Evolutionary conservation across 2,797 vertebrate genomes (phyloP), one percentile per base, ranked within the genome.

Genomic region (Clarias platycephalus): DNA sequence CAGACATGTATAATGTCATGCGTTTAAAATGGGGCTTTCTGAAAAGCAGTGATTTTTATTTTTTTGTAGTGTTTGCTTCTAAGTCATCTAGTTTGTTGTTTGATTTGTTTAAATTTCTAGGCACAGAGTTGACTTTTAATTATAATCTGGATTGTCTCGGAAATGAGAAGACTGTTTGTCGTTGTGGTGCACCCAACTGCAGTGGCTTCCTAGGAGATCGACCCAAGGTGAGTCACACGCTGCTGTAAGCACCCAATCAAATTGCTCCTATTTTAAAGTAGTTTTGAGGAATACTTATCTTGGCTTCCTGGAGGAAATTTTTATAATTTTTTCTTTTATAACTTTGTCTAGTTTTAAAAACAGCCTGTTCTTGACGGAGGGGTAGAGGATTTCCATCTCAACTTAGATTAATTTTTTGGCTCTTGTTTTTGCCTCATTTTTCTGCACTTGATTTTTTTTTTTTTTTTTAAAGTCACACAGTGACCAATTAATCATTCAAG

Each of bases 61-160:
- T 5, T 37, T 5, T 40, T 76, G 8, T 76, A 1, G 40, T 44
- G 40, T 18, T 79, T 70, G 40, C 60, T 28, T 82, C n/a, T 9
- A 78, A 68, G 31, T 20, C 53, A 22, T 53, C 24, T 18, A 34
- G 26, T 9, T 78, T 31, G 20, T 74, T 77, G 58, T 70, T 79
- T 62, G 4, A 26, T 79, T 44, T n/a, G 37, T 44, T 63, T 66
- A 16, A 28, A 22, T 53, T 86, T 58, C 16, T 90, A 99, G 98
- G 97, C 18, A 98, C 96, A 0, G 98, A 99, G 91, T 91, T 99
- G 88, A 99, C 98, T 53, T 99, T 99, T 83, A 99, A 99, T 91
- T 99, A 99, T 92, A 99, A 99, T 91, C 94, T 99, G 44, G 98
- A 99, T 89, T 99, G 98, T 87, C 94, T 99, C 84, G 98, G 98